phyloP scores from a whole-genome alignment of 1,140 invertebrate genomes.

The Caenorhabditis brenneri region DNA sequence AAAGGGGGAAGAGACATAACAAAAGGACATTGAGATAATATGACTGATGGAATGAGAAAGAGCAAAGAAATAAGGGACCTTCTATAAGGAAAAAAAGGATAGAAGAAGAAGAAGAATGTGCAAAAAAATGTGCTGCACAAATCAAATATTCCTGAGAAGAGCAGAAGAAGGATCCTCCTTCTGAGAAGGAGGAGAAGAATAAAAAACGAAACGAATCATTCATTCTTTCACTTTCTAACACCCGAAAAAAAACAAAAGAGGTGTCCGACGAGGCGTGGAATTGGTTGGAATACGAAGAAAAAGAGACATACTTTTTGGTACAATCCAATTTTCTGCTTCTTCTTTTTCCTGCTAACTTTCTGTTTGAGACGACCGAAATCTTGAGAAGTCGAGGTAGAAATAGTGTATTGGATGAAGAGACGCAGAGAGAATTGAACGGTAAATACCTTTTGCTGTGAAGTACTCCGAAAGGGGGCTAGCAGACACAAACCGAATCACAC shows the following conservation, averaged over 20 bases:
- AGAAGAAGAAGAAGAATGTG: constrained; percentile 11
- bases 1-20: not conserved
- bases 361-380: constrained; percentile 35
- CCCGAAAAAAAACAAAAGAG: constrained; percentile 32
- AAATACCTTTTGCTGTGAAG: constrained; percentile 13
- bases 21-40: not conserved
- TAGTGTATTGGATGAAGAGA: not conserved
- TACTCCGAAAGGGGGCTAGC: not conserved
- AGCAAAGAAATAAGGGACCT: not conserved
- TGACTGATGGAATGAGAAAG: not conserved
- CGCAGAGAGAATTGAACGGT: constrained; percentile 8
- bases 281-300: not conserved
- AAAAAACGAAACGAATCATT: not conserved
- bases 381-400: not conserved
- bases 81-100: not conserved
- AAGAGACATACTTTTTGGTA: not conserved
- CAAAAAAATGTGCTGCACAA: constrained; percentile 10
- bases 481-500: not conserved
- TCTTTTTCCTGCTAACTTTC: not conserved
- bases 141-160: constrained; percentile 38
- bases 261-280: constrained; percentile 18
- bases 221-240: constrained; percentile 25
- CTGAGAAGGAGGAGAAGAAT: not conserved
- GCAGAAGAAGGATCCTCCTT: not conserved
- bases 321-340: not conserved